Base-by-base conservation (phyloP, 2,113 vertebrate species). In the Malurus melanocephalus region DNA sequence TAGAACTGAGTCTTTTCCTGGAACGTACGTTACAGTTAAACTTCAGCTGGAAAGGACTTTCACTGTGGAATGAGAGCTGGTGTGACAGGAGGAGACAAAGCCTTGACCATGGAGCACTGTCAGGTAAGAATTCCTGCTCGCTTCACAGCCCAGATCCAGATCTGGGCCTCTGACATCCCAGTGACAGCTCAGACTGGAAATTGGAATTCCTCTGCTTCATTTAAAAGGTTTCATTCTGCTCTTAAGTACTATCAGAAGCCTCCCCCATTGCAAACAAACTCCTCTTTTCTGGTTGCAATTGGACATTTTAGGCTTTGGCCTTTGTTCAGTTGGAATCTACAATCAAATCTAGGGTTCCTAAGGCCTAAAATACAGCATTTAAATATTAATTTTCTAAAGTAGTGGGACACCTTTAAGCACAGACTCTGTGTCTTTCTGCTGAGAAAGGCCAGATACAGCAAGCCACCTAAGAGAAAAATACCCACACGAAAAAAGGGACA, bases 1-100 rank as follows among this genome's bases (percentile, higher is more conserved):
- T 59, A 76, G 85, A 72, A 82, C 11, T 28, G 62, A 85, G 45
- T 28, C 77, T 86, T 86, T 55, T 80, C 79, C 87, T 85, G 93
- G 89, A 89, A 92, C 7, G 69, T 40, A 35, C 1, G 4, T 67
- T 71, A 15, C 48, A 62, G 77, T 23, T 73, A 32, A 81, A 81
- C 74, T 87, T 67, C 81, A 93, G 78, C 71, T 87, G 71, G 92
- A 40, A 87, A 60, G 32, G 19, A 62, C 22, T 75, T 53, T 32
- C 57, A 18, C 85, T 80, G 55, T 5, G 40, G 55, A 56, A 16
- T 1, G 49, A 73, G 60, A 46, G 30, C 30, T 71, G 53, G 10
- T 21, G 24, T 2, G 85, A 35, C 17, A 52, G 51, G 30, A 68
- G 66, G 38, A 53, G 67, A 24, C 45, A 84, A 38, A 49, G 16